Base-by-base conservation (phyloP, 37 sponge, comb jelly and placozoan species). In the Theonella swinhoei region DNA sequence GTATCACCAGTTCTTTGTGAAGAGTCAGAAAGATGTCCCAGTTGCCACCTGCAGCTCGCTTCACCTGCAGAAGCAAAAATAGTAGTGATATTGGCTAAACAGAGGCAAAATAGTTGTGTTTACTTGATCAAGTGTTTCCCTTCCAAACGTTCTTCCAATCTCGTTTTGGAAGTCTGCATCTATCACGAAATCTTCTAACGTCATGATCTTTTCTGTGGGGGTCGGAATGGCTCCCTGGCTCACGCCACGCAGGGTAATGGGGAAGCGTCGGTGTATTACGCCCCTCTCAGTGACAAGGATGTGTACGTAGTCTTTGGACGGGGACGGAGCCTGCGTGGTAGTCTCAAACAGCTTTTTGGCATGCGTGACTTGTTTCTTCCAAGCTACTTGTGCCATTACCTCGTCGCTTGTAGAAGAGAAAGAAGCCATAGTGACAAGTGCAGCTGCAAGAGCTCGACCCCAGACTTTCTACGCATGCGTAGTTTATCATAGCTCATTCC, bases 271-370 rank as follows among this genome's bases (percentile, higher is more conserved):
- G 92, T 91, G 90, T 5, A 96, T 64, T 28, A 99, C 81, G 37
- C 97, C 99, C 60, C 85, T 82, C 69, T 92, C 89, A 28, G 99
- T 99, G 24, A 96, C 88, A 4, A 95, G 42, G 19, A 99, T 37
- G 38, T 96, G 91, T 22, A 82, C 82, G 60, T 81, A 93, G 79
- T 99, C 99, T 66, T 99, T 99, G 4, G 93, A 94, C 1, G 99
- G 99, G 1, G 99, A 39, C 1, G 90, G 91, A 35, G 82, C 95
- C 79, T 96, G 94, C 17, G 76, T 85, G 0, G 89, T 80, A 0
- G 66, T 68, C 71, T 96, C 97, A 35, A 86, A 85, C 0, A 98
- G 74, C 61, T 84, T 85, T 47, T 75, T 89, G 32, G 88, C 88
- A 3, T 77, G 62, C 23, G 73, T n/a, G 2, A 86, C 33, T 28